These are phyloP conservation scores for Neopelma chrysocephalum DNA, from an alignment of 2,797 vertebrate genomes.

Conservation along the genomic window DNA sequence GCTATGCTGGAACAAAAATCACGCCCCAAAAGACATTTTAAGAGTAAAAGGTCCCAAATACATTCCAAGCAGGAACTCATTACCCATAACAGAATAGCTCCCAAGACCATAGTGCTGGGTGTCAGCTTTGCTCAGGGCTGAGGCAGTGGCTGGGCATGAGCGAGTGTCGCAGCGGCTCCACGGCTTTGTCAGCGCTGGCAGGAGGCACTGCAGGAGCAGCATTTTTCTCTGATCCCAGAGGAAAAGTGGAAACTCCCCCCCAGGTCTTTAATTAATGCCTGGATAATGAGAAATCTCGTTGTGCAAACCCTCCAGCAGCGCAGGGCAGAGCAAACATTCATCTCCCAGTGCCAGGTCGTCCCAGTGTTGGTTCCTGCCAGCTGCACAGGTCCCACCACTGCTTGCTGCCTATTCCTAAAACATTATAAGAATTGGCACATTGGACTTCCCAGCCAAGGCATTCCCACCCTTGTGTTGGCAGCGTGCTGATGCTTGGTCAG, in stretches of 20 bases:
- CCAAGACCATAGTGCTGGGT: not conserved
- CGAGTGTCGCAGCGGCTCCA: rapidly evolving
- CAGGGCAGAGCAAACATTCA: not conserved
- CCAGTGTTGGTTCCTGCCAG: not conserved
- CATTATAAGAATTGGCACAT: rapidly evolving
- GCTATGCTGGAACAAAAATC: not conserved
- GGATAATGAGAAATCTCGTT: not conserved
- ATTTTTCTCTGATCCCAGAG: not conserved
- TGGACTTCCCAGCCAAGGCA: not conserved
- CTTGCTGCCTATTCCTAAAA: not conserved
- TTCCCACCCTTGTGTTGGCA: rapidly evolving
- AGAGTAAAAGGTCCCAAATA: not conserved
- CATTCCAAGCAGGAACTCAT: not conserved
- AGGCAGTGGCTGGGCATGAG: rapidly evolving
- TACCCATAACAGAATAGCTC: not conserved
- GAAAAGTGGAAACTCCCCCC: not conserved
- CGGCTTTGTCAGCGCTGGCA: rapidly evolving
- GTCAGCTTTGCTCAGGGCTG: not conserved
- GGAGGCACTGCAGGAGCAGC: not conserved
- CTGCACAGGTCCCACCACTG: rapidly evolving
- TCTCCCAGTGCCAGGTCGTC: not conserved
- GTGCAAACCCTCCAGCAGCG: not conserved
- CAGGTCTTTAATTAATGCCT: not conserved
- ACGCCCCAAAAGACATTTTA: not conserved
- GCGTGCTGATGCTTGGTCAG: rapidly evolving